Evolutionary conservation across 1,140 invertebrate genomes (phyloP).

Genomic region (roundworm (Caenorhabditis elegans)): DNA sequence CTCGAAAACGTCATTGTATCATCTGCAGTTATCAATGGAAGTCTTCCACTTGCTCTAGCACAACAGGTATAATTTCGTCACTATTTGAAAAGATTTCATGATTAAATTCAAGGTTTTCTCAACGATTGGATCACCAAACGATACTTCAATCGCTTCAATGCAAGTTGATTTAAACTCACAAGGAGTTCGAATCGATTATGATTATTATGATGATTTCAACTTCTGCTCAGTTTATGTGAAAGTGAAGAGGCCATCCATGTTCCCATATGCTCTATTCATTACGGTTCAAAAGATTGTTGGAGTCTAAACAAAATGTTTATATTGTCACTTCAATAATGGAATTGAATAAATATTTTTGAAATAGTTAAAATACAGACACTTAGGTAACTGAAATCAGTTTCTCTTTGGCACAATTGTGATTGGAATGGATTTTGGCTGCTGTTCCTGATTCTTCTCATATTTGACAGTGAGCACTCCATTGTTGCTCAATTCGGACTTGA

Average conservation of each 20-base stretch:
- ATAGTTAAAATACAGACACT: neutral
- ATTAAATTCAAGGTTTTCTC: neutral
- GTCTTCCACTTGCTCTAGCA: neutral
- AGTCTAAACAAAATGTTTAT: neutral
- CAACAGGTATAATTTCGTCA: neutral
- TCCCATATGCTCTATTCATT: neutral
- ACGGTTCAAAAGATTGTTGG: slow-evolving; percentile 4
- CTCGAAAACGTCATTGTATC: neutral
- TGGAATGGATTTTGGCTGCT: slow-evolving; percentile 50
- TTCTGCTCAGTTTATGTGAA: neutral
- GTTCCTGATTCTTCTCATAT: slow-evolving; percentile 49
- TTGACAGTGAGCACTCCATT: slow-evolving; percentile 55
- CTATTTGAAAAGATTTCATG: no score
- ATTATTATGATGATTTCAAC: neutral
- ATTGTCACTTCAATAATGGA: slow-evolving; percentile 20
- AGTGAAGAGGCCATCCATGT: neutral
- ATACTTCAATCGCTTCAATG: neutral
- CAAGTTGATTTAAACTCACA: neutral
- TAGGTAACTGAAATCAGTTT: slow-evolving; percentile 12
- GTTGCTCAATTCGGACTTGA: slow-evolving; percentile 53
- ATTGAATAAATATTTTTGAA: neutral
- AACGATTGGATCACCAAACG: neutral
- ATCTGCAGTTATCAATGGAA: slow-evolving; percentile 1
- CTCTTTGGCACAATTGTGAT: slow-evolving; percentile 59
- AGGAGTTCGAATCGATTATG: neutral